phyloP scores from a whole-genome alignment of 2,113 vertebrate species.

The Ictalurus furcatus region DNA sequence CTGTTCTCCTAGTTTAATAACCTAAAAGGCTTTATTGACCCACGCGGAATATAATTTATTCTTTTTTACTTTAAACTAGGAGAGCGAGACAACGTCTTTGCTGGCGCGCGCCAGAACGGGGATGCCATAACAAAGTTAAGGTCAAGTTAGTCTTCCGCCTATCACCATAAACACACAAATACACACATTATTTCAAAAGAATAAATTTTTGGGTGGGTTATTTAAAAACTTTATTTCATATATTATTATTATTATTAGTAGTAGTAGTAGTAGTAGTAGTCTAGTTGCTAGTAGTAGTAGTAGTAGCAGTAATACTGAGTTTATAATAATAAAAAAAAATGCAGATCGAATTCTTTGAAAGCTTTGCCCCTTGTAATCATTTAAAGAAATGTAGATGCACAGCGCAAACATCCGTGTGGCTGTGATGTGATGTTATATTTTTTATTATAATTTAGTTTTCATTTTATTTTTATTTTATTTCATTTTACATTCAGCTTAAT shows the following conservation, averaged over 20 bases:
- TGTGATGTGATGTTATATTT: neutral
- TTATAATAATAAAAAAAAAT: neutral
- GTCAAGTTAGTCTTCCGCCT: constrained; percentile 97
- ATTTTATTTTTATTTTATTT: neutral
- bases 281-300: neutral
- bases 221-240: neutral
- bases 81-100: constrained; percentile 73
- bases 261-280: neutral
- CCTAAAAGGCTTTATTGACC: neutral
- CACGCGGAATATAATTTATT: neutral
- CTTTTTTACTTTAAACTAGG: neutral
- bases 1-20: neutral
- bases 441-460: neutral
- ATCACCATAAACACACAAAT: constrained; percentile 68
- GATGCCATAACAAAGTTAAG: constrained; percentile 98
- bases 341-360: neutral
- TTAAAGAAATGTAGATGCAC: no score
- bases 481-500: neutral
- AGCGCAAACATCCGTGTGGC: no score
- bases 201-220: neutral
- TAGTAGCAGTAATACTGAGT: neutral
- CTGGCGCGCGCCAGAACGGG: constrained; percentile 82
- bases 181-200: neutral
- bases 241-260: neutral
- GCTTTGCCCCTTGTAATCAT: neutral